Evolutionary conservation across 2,888 invertebrate species (phyloP), one percentile per base, ranked within the genome.

Genomic region (Cosmorhoe ocellata): DNA sequence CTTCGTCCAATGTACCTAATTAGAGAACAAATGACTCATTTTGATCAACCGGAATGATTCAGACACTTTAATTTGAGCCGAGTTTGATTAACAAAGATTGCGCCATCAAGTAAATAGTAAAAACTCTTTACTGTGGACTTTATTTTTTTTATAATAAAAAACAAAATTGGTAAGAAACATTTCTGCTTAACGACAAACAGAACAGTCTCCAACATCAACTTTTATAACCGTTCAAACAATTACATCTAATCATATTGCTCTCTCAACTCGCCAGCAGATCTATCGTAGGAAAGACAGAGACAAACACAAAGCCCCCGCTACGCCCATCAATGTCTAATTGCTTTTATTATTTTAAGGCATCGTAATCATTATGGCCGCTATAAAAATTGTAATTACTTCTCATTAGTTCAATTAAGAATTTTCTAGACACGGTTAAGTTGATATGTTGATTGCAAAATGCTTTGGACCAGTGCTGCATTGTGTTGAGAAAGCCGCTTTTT

Each of bases 261-360:
- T 68, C 71, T 74, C 67, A 69, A 76, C 71, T 63, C 71, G 51
- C 71, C 56, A 57, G 47, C 59, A 61, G 58, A 61, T 63, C 51
- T 55, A 48, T 56, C 22, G 56, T 48, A 52, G 43, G 81, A 61
- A 65, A 30, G 76, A 88, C 61, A 67, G 83, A 79, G 85, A 88
- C 74, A 63, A 64, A 66, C 37, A 64, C 66, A 78, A 57, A 64
- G 66, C 71, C 76, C 79, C 77, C 69, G 81, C 82, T 86, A 80
- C 87, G 81, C 79, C 82, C 83, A 82, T 86, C 84, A 86, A 85
- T 84, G 84, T 84, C 86, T 89, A 89, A 90, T 90, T 89, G 90
- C 89, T 90, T 89, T 89, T 90, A 89, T 90, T 90, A 90, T 90
- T 90, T 90, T 90, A 90, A 89, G 86, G 81, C 89, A 89, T 89